phyloP scores from a whole-genome alignment of 2,113 vertebrate species.

The Equus przewalskii region DNA sequence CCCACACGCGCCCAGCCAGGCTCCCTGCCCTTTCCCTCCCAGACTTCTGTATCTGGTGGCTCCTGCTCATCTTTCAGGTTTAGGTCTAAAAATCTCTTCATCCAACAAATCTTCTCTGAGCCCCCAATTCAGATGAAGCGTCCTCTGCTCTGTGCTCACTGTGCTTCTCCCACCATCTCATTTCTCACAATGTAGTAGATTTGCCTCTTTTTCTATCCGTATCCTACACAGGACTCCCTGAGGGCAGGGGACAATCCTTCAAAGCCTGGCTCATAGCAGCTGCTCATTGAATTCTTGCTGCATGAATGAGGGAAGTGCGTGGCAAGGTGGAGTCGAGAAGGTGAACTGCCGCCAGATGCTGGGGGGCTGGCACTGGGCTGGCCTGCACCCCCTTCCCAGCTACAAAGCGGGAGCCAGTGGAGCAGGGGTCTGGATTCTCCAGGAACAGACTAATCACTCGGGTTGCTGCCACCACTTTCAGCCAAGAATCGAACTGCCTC shows the following conservation, averaged over 20 bases:
- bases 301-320: background rate
- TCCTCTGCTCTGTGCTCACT: fast-evolving
- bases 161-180: background rate
- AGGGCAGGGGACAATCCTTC: background rate
- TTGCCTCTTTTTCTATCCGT: background rate
- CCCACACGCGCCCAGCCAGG: background rate
- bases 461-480: background rate
- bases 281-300: background rate
- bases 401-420: background rate
- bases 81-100: background rate
- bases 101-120: background rate
- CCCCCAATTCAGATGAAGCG: background rate
- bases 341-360: background rate
- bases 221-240: background rate
- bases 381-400: background rate
- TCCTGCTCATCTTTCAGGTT: background rate
- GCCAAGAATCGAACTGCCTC: background rate
- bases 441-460: background rate
- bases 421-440: background rate
- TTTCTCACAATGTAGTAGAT: background rate
- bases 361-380: background rate
- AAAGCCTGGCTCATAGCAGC: background rate
- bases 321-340: background rate
- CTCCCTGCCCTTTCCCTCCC: background rate
- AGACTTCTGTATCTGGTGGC: background rate